phyloP scores from a whole-genome alignment of 2,797 vertebrate genomes.

The Sorex maritimensis region DNA sequence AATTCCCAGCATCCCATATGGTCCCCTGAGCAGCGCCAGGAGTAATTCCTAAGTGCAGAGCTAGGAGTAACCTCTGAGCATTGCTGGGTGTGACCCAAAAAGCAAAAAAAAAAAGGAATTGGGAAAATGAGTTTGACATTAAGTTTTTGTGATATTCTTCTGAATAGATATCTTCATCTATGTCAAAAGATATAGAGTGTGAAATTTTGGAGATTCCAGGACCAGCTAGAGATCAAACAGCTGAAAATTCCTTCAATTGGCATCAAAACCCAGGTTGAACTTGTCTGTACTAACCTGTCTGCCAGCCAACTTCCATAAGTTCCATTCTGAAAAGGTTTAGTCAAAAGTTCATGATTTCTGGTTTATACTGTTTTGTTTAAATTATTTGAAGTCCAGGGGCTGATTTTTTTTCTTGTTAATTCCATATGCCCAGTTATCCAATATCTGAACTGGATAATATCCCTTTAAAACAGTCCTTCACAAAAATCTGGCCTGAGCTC shows the following conservation, averaged over 20 bases:
- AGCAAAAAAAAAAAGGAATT: background rate
- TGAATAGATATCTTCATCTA: background rate
- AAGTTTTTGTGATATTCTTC: background rate
- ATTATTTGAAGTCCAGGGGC: constrained; percentile 13
- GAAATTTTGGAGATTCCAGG: background rate
- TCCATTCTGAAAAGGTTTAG: constrained; percentile 20
- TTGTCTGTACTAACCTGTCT: background rate
- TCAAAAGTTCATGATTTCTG: background rate
- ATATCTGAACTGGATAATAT: constrained; percentile 30
- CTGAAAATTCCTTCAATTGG: background rate
- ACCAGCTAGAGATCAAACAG: background rate
- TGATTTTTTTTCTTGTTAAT: background rate
- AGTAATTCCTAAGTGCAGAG: no score
- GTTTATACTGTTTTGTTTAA: background rate
- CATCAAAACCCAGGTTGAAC: background rate
- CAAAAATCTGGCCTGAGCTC: constrained; percentile 50
- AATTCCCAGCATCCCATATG: no score
- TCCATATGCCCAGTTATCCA: background rate
- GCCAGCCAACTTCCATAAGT: background rate
- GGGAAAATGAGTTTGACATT: background rate
- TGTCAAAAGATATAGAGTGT: background rate
- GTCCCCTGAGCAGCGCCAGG: no score
- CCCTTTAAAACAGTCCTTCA: constrained; percentile 53
- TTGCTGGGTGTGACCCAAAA: no score
- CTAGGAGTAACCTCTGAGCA: no score